phyloP scores from a whole-genome alignment of 2,113 vertebrate species.

The Periophthalmus modestus region DNA sequence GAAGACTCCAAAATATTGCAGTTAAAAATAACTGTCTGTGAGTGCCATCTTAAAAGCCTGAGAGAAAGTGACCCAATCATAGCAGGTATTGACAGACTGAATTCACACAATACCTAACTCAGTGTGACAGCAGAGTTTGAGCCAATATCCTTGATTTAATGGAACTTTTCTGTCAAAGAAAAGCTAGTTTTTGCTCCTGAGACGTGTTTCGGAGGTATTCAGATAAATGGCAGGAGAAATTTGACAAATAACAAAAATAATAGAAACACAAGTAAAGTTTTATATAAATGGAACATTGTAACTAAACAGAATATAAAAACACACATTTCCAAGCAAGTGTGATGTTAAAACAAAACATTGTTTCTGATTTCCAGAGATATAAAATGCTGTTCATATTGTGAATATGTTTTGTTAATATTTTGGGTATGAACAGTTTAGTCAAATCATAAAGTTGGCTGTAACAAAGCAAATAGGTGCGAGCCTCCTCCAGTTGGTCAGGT shows the following conservation, averaged over 20 bases:
- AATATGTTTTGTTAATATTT: too few species aligned
- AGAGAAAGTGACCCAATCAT: neutral
- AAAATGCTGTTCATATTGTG: too few species aligned
- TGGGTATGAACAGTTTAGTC: too few species aligned
- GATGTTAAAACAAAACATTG: too few species aligned
- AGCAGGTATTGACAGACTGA: conserved; percentile 12
- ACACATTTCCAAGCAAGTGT: too few species aligned
- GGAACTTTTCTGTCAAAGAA: conserved; percentile 12
- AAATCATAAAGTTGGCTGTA: too few species aligned
- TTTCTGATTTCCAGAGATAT: too few species aligned
- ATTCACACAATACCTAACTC: conserved; percentile 17
- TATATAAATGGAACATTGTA: neutral
- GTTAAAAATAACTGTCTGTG: conserved; percentile 36
- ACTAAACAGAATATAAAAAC: neutral
- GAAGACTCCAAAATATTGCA: neutral
- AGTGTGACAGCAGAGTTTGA: conserved; percentile 23
- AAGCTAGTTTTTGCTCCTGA: neutral
- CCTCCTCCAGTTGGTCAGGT: too few species aligned
- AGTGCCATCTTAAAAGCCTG: conserved; percentile 38
- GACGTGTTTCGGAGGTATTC: neutral
- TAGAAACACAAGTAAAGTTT: neutral
- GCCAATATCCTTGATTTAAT: conserved; percentile 32
- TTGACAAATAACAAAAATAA: neutral
- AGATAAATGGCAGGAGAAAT: neutral
- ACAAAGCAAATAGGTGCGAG: too few species aligned